Evolutionary conservation across 2,888 invertebrate species (phyloP), one percentile per base, ranked within the genome.

Genomic region (Meloe dianella): DNA sequence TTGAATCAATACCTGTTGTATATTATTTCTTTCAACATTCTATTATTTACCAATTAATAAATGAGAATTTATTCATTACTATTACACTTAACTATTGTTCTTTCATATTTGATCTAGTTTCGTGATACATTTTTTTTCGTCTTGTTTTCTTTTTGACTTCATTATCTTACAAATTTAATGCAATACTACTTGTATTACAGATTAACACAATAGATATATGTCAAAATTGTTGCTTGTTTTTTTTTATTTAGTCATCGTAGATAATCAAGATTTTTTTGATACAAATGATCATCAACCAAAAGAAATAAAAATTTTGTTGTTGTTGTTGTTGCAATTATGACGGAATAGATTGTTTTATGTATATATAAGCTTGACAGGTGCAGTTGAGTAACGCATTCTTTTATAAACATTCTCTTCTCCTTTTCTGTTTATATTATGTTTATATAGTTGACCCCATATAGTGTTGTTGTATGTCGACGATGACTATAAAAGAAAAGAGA

Each of bases 81-180:
- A 29, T 57, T 30, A n/a, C 27, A 58, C 58, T n/a, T 30, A 12
- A 27, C 32, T 60, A 64, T 64, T 64, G 64, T 64, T 64, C 64
- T 51, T 32, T 47, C 20, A n/a, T 20, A 47, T 47, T 38, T 64
- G 64, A 59, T 64, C 64, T 47, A 64, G 64, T 64, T 64, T 64
- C 51, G 29, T 24, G 10, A 47, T 47, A 47, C 47, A 41, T n/a
- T 41, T 41, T 41, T 5, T 41, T n/a, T 41, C 41, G 7, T 5
- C 14, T 32, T 35, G 9, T 35, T 35, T 35, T 35, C 7, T 12
- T 14, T 14, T 12, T 12, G n/a, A 41, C 7, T 17, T 41, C 41
- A 41, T 41, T 41, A 41, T 41, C 41, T 17, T 14, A 35, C 17
- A 41, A 41, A 17, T 20, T 10, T 20, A 47, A 22, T 20, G 47